Evolutionary conservation across 2,797 vertebrate genomes (phyloP).

Genomic region (Champsocephalus esox): DNA sequence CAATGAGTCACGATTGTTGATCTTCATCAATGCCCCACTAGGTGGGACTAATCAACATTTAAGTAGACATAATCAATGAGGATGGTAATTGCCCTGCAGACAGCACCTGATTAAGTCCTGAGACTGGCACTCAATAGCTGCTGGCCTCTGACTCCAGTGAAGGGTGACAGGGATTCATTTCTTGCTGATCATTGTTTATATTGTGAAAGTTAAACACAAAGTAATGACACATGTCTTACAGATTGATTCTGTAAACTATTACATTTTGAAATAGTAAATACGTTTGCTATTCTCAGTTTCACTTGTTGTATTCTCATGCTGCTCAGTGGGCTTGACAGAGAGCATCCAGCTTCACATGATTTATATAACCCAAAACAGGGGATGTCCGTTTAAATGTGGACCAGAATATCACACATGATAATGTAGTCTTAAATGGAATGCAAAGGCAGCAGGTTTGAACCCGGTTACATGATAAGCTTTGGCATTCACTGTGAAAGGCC

Average conservation of each 20-base stretch:
- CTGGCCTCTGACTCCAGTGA: background rate
- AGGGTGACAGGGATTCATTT: background rate
- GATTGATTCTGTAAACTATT: background rate
- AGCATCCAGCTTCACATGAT: background rate
- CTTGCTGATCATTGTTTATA: background rate
- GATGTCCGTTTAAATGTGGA: background rate
- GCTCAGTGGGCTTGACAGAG: background rate
- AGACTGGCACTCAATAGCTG: background rate
- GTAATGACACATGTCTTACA: background rate
- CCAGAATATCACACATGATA: no score
- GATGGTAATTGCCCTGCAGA: background rate
- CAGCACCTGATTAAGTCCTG: background rate
- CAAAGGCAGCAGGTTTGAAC: constrained; percentile 5
- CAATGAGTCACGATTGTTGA: constrained; percentile 6
- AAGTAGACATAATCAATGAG: background rate
- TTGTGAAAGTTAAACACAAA: background rate
- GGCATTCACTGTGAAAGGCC: constrained; percentile 26
- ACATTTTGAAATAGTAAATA: background rate
- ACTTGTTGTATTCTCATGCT: background rate
- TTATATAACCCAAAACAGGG: background rate
- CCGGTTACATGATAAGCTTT: constrained; percentile 11
- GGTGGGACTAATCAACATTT: constrained; percentile 11
- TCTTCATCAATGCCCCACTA: background rate
- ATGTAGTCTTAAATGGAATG: background rate
- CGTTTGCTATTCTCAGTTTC: background rate